These are phyloP conservation scores for Pelobates fuscus DNA, from an alignment of 2,113 vertebrate species.

Conservation along the genomic window DNA sequence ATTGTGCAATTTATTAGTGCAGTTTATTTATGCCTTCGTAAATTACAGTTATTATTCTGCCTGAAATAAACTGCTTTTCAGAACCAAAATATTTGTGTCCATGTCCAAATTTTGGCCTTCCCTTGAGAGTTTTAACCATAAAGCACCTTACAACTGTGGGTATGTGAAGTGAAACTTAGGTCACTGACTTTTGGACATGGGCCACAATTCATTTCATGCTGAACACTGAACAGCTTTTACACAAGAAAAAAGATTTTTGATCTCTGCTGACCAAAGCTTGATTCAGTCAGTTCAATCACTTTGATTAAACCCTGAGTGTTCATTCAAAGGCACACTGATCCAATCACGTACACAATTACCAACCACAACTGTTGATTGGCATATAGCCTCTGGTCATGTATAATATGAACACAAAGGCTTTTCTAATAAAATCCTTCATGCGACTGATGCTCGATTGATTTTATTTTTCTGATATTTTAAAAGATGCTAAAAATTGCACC, in stretches of 20 bases:
- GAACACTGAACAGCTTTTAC: constrained; percentile 35
- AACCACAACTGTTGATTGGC: constrained; percentile 27
- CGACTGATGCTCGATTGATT: not conserved
- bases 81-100: too few relatives aligned
- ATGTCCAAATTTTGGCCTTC: not conserved
- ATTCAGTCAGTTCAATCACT: constrained; percentile 41
- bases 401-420: constrained; percentile 30
- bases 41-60: too few relatives aligned
- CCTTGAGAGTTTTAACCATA: constrained; percentile 2
- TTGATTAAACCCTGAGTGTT: constrained; percentile 42
- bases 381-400: constrained; percentile 31
- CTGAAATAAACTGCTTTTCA: too few relatives aligned
- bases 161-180: constrained; percentile 29
- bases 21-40: too few relatives aligned
- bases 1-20: too few relatives aligned
- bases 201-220: constrained; percentile 25
- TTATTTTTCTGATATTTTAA: not conserved
- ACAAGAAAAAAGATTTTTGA: constrained; percentile 30
- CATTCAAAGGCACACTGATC: constrained; percentile 41
- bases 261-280: constrained; percentile 37
- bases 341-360: constrained; percentile 45
- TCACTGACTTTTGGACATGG: constrained; percentile 15
- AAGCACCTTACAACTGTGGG: constrained; percentile 16
- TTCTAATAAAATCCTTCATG: constrained; percentile 1
- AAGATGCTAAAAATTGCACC: not conserved